phyloP scores from a whole-genome alignment of 1,140 invertebrate species.

The Hylaeus volcanicus region DNA sequence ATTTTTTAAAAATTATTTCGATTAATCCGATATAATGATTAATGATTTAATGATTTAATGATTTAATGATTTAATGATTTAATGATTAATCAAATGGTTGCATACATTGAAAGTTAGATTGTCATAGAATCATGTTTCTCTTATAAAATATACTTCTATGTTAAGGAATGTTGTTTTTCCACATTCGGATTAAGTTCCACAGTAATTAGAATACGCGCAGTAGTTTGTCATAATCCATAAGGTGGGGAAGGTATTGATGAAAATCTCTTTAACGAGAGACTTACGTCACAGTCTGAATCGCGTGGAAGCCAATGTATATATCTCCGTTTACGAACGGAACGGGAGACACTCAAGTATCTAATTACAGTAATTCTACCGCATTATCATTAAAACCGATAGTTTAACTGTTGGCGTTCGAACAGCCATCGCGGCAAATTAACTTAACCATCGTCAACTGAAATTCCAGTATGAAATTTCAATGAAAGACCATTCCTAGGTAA shows the following conservation, averaged over 20 bases:
- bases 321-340: background rate
- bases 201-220: background rate
- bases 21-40: no score
- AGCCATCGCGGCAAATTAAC: background rate
- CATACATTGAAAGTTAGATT: no score
- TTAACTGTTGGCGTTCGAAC: background rate
- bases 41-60: no score
- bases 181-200: background rate
- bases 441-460: background rate
- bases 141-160: background rate
- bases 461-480: background rate
- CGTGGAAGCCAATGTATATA: no score
- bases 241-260: constrained; percentile 9
- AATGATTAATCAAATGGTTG: no score
- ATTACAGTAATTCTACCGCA: background rate
- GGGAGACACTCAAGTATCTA: background rate
- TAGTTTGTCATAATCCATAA: background rate
- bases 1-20: no score
- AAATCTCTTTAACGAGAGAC: constrained; percentile 15
- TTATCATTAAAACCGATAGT: background rate
- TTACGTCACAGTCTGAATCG: constrained; percentile 1
- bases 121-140: no score
- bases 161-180: background rate
- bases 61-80: no score
- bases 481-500: background rate